A percentile compares a stretch with the other conserved stretches of the same genome.
phyloP scores from a whole-genome alignment of 2,797 vertebrate genomes.

The Luscinia megarhynchos region DNA sequence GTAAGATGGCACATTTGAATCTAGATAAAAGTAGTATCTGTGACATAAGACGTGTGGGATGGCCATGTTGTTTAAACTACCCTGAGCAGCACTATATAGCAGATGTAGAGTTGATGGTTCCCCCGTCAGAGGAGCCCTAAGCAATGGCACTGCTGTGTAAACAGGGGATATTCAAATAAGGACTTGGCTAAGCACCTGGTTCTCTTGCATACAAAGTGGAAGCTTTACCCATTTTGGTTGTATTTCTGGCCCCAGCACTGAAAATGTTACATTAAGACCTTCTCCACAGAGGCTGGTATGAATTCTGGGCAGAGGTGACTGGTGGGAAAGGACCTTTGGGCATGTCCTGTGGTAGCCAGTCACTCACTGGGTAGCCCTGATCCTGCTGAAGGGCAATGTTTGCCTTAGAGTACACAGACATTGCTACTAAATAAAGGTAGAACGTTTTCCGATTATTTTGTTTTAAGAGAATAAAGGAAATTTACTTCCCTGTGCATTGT shows the following conservation, averaged over 20 bases:
- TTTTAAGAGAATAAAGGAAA: not conserved
- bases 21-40: not conserved
- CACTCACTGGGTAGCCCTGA: not conserved
- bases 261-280: not conserved
- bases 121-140: not conserved
- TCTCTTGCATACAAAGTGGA: not conserved
- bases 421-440: not conserved
- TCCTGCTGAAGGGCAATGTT: not conserved
- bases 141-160: not conserved
- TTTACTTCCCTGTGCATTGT: not conserved
- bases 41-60: not conserved
- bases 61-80: not conserved
- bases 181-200: not conserved
- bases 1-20: not conserved
- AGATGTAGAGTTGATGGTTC: not conserved
- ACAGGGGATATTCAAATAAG: not conserved
- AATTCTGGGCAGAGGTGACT: not conserved
- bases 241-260: not conserved
- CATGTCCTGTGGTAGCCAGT: accelerated
- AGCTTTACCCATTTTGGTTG: not conserved
- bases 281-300: not conserved
- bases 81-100: not conserved
- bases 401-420: accelerated
- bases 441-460: not conserved
- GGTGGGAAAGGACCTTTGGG: not conserved